Percentiles rank a stretch among this genome's conserved stretches.
Evolutionary conservation across 2,888 invertebrate species (phyloP).

Genomic region (Zygogramma bicolorata): DNA sequence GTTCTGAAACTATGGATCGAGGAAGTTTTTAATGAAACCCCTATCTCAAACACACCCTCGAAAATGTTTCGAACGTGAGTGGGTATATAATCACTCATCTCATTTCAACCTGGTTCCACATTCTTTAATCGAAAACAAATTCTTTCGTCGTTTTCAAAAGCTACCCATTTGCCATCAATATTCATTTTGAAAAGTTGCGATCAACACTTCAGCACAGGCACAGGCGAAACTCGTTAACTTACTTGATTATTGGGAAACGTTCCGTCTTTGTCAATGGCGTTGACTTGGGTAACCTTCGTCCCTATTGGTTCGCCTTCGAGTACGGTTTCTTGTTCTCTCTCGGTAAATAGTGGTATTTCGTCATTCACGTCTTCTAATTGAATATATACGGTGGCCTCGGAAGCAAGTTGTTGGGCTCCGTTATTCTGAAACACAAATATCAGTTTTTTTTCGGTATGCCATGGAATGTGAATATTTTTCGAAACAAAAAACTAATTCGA

Average conservation of each 20-base stretch:
- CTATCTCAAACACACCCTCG: too few species aligned
- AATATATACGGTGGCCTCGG: slow-evolving; percentile 93
- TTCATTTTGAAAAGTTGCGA: slow-evolving; percentile 21
- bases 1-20: too few species aligned
- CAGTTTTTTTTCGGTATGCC: too few species aligned
- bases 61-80: too few species aligned
- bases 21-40: too few species aligned
- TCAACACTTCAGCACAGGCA: not conserved
- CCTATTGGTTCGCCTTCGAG: slow-evolving; percentile 95
- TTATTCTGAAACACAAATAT: slow-evolving; percentile 79
- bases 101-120: too few species aligned
- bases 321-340: slow-evolving; percentile 95
- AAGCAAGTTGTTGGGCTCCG: slow-evolving; percentile 94
- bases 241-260: slow-evolving; percentile 96
- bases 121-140: not conserved
- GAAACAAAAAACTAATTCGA: too few species aligned
- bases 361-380: slow-evolving; percentile 97
- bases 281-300: slow-evolving; percentile 95
- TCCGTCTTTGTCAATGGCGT: slow-evolving; percentile 96
- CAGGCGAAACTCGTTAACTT: slow-evolving; percentile 51
- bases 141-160: not conserved
- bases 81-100: too few species aligned
- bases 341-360: slow-evolving; percentile 95
- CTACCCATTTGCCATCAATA: slow-evolving; percentile 21
- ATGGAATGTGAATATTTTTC: too few species aligned